Conservation (phyloP, 1,140 invertebrate genomes). For the Thalassaphorura encarpata region DNA sequence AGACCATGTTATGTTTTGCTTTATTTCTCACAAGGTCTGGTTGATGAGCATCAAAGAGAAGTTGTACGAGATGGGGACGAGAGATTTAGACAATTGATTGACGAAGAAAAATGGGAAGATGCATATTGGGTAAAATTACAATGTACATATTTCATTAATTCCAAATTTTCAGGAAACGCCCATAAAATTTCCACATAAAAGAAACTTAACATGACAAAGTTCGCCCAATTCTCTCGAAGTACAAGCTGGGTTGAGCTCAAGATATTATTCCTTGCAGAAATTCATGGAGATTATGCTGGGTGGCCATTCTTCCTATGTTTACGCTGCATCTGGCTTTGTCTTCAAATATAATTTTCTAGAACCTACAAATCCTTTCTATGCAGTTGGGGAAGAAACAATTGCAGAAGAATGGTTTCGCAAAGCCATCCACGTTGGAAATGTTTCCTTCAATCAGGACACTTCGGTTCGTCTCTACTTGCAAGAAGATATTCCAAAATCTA, state of each 20-base stretch:
- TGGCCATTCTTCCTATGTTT: slow-evolving; percentile 38
- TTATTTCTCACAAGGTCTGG: too few species aligned
- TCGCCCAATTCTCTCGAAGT: slow-evolving; percentile 36
- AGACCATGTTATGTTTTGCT: too few species aligned
- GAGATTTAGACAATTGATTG: slow-evolving; percentile 35
- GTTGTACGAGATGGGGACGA: slow-evolving; percentile 37
- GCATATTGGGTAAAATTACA: slow-evolving; percentile 33
- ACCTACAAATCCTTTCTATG: too few species aligned
- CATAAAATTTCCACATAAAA: slow-evolving; percentile 15
- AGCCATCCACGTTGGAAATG: slow-evolving; percentile 45
- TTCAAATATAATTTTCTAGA: too few species aligned
- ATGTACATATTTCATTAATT: not conserved
- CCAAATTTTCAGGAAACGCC: not conserved
- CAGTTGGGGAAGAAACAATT: too few species aligned
- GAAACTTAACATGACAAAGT: slow-evolving; percentile 15
- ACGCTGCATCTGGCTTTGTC: too few species aligned
- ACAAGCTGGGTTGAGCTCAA: slow-evolving; percentile 40
- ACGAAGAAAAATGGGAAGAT: slow-evolving; percentile 35
- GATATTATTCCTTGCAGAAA: slow-evolving; percentile 41
- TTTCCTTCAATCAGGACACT: slow-evolving; percentile 34
- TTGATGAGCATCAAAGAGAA: slow-evolving; percentile 38
- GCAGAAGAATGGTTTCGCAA: slow-evolving; percentile 37
- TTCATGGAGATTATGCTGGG: slow-evolving; percentile 39
- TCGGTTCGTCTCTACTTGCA: not conserved
- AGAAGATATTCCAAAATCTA: slow-evolving; percentile 6